These are phyloP conservation scores for Diplazon laetatorius DNA, from an alignment of 2,888 invertebrate species.

Conservation along the genomic window DNA sequence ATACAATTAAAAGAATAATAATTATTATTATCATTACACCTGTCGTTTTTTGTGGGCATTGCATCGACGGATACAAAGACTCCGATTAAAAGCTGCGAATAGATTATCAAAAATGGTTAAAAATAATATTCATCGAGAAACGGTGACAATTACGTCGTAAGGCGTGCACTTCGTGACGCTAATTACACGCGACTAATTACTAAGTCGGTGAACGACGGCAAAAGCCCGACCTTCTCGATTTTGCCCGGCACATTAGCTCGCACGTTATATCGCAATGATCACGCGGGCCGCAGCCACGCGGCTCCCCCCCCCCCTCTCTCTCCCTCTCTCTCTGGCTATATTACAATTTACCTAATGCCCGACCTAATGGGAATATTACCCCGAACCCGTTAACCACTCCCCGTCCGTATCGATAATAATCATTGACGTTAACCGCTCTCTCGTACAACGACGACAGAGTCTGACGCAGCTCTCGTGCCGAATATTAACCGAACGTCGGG, in stretches of 20 bases:
- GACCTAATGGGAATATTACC: conserved; percentile 43
- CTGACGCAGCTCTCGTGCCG: not conserved
- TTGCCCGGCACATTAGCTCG: not conserved
- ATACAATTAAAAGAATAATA: no score
- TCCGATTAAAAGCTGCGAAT: no score
- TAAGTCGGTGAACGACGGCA: conserved; percentile 4
- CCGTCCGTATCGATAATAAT: conserved; percentile 46
- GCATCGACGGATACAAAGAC: no score
- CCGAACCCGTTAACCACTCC: conserved; percentile 27
- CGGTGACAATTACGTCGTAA: not conserved
- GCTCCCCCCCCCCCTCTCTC: no score
- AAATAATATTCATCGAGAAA: not conserved
- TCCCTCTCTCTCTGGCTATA: conserved; percentile 11
- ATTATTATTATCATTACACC: no score
- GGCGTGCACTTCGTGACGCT: not conserved
- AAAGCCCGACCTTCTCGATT: conserved; percentile 6
- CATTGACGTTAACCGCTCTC: conserved; percentile 34
- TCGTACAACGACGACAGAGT: conserved; percentile 11
- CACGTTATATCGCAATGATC: conserved; percentile 18
- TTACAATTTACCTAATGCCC: conserved; percentile 25
- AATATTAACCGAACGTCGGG: not conserved
- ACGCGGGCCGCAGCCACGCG: not conserved
- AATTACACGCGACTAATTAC: conserved; percentile 14
- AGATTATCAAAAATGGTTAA: no score
- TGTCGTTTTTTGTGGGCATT: no score